Evolutionary conservation across 2,888 invertebrate genomes (phyloP), one percentile per base, ranked within the genome.

Genomic region (Phymatocera aterrima): DNA sequence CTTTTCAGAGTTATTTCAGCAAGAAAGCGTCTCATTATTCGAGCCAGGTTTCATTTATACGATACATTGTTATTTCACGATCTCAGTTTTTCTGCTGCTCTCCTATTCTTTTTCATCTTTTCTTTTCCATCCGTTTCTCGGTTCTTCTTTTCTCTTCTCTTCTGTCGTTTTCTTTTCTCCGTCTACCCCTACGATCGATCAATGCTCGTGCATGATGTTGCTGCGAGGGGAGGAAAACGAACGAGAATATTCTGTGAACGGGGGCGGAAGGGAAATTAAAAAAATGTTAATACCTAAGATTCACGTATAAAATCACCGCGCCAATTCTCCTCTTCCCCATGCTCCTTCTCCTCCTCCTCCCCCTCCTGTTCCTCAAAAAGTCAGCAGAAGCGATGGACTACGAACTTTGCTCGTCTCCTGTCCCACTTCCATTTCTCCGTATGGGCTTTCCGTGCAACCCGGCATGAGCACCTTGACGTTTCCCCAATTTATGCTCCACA

Each of bases 401-500:
- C 72, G 18, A 72, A 72, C 72, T 72, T 72, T 51, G n/a, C 51
- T 51, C 51, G 51, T 72, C 72, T 72, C 15, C 43, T 40, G 43
- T 28, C 68, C n/a, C n/a, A n/a, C n/a, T 75, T 24, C 75, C n/a
- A 28, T 34, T 57, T n/a, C 40, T 24, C 51, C 15, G 34, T 15
- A 40, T 28, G 57, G 18, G 6, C 12, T 28, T 34, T 51, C 31
- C 34, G 24, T 48, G 5, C 46, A 46, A 46, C 18, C 31, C 40
- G 15, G n/a, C 75, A 75, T 34, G 57, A 51, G 54, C 40, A 43
- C 75, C 75, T 18, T 54, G 57, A 57, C 75, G 57, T 75, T 75
- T 75, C 75, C 60, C 78, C 61, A 78, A 78, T 78, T 78, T 61
- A 61, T 74, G 74, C 61, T 61, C 31, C 60, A 74, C 60, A 74